phyloP scores from a whole-genome alignment of 1,140 invertebrate genomes.

The Mizuhopecten yessoensis region DNA sequence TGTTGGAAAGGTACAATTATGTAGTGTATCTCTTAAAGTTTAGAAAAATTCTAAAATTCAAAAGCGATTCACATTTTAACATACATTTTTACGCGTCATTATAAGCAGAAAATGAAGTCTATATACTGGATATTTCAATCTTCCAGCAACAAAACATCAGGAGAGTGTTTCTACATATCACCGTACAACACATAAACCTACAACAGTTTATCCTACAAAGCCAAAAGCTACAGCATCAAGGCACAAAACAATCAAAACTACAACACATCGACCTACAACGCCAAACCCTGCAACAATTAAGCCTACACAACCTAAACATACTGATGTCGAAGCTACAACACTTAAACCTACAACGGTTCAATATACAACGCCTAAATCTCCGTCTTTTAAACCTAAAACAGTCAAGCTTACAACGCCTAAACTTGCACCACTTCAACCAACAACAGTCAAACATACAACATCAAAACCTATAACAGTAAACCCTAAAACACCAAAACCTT shows the following conservation, averaged over 20 bases:
- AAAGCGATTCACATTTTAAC: not conserved
- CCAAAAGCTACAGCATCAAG: not conserved
- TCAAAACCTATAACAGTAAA: not conserved
- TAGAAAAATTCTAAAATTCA: too few relatives aligned
- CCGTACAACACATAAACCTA: not conserved
- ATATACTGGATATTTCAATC: not conserved
- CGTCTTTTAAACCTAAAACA: not conserved
- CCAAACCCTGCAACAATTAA: not conserved
- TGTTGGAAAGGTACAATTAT: too few relatives aligned
- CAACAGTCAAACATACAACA: not conserved
- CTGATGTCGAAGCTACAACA: not conserved
- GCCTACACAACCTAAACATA: not conserved
- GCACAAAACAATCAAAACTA: not conserved
- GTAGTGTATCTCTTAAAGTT: too few relatives aligned
- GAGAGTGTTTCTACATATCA: not conserved
- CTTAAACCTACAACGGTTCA: not conserved
- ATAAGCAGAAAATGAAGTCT: not conserved
- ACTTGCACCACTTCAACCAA: not conserved
- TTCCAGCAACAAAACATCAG: not conserved
- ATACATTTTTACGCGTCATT: not conserved
- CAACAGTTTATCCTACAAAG: not conserved
- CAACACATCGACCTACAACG: not conserved
- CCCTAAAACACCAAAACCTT: not conserved
- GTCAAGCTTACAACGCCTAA: not conserved
- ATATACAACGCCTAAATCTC: not conserved